phyloP scores from a whole-genome alignment of 2,888 invertebrate species.

The Spodoptera picta region DNA sequence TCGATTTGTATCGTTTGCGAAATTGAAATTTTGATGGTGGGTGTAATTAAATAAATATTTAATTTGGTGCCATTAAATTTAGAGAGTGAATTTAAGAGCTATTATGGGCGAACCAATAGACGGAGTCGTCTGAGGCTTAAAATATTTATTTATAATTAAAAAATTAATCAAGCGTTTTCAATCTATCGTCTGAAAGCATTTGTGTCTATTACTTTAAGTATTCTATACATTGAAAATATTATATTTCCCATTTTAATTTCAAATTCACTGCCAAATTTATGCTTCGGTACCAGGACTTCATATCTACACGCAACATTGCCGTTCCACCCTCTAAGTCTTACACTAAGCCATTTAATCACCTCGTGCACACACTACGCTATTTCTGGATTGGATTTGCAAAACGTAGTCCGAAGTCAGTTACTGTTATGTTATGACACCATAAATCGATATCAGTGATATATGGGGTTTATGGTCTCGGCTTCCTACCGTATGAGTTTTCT shows the following conservation, averaged over 20 bases:
- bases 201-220: too few species aligned
- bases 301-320: constrained; percentile 32
- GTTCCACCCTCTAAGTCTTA: constrained; percentile 18
- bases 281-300: constrained; percentile 23
- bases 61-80: constrained; percentile 36
- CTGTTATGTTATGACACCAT: constrained; percentile 27
- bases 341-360: constrained; percentile 44
- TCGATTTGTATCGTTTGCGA: constrained; percentile 48
- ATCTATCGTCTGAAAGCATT: background rate
- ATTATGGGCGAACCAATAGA: background rate
- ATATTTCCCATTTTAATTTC: background rate
- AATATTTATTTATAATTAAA: constrained; percentile 2
- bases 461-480: constrained; percentile 34
- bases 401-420: constrained; percentile 19
- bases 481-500: constrained; percentile 36
- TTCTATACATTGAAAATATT: background rate
- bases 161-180: background rate
- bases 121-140: constrained; percentile 1
- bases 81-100: constrained; percentile 19
- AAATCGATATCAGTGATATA: constrained; percentile 30
- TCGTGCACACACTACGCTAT: constrained; percentile 22
- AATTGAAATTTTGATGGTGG: constrained; percentile 46
- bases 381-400: constrained; percentile 46
- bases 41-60: constrained; percentile 47
- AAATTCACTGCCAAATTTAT: background rate